These are phyloP conservation scores for Pachymerium ferrugineum DNA, from an alignment of 2,888 invertebrate species.

Conservation along the genomic window DNA sequence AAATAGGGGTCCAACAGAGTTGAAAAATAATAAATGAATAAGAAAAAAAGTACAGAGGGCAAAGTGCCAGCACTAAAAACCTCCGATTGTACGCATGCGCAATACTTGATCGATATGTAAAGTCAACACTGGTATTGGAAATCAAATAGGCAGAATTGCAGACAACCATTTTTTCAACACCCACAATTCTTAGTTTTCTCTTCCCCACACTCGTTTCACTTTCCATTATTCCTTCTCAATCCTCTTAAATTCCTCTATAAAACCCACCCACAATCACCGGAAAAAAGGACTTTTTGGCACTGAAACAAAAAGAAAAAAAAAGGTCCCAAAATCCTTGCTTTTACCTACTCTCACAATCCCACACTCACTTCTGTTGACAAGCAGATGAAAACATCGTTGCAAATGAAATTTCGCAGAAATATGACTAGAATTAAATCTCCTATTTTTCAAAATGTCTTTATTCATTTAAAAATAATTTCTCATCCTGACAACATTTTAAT, in stretches of 20 bases:
- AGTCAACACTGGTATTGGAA: conserved; percentile 7
- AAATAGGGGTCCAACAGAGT: neutral
- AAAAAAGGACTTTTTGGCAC: too few relatives aligned
- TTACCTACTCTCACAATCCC: too few relatives aligned
- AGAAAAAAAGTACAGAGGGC: too few relatives aligned
- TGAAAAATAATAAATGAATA: too few relatives aligned
- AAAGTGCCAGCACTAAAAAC: neutral
- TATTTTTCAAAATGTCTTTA: neutral
- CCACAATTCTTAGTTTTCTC: neutral
- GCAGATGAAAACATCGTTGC: too few relatives aligned
- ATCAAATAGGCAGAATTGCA: neutral
- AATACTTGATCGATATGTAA: conserved; percentile 3
- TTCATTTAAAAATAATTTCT: conserved; percentile 10
- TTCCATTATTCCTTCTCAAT: neutral
- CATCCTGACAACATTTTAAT: conserved; percentile 13
- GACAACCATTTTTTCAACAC: neutral
- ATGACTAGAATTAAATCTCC: conserved; percentile 11
- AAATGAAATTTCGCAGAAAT: too few relatives aligned
- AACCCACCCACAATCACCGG: too few relatives aligned
- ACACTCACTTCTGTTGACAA: too few relatives aligned
- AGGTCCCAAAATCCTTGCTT: too few relatives aligned
- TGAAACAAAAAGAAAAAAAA: too few relatives aligned
- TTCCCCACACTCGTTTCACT: neutral
- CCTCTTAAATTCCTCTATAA: too few relatives aligned
- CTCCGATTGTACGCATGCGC: neutral